phyloP scores from a whole-genome alignment of 1,140 invertebrate species.

The Zeugodacus cucurbitae region DNA sequence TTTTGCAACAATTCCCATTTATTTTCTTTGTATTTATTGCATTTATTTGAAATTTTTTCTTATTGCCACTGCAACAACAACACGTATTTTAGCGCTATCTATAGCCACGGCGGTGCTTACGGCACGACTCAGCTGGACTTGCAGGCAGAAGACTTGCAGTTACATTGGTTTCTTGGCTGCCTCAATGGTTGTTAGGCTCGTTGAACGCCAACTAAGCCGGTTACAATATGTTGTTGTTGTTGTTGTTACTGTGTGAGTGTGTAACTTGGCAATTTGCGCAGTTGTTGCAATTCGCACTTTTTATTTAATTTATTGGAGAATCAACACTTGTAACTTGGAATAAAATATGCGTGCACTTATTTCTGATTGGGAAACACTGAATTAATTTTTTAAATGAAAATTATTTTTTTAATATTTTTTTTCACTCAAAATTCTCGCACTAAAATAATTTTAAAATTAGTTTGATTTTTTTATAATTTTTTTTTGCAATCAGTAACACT shows the following conservation, averaged over 20 bases:
- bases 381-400: too few species aligned
- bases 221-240: not conserved
- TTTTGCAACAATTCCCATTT: slow-evolving; percentile 37
- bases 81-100: not conserved
- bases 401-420: too few species aligned
- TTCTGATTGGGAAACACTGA: too few species aligned
- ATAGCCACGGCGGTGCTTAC: not conserved
- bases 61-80: not conserved
- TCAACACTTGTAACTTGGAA: too few species aligned
- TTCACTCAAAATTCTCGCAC: too few species aligned
- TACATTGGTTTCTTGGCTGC: not conserved
- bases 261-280: not conserved
- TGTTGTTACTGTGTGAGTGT: not conserved
- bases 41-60: not conserved
- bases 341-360: too few species aligned
- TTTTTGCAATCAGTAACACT: too few species aligned
- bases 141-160: not conserved
- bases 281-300: not conserved
- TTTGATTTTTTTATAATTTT: too few species aligned
- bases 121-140: not conserved
- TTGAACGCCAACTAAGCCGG: not conserved
- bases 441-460: too few species aligned
- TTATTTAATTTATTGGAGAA: too few species aligned
- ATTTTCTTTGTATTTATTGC: not conserved
- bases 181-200: not conserved